phyloP scores from a whole-genome alignment of 2,797 vertebrate genomes.

The Eupleurogrammus muticus region DNA sequence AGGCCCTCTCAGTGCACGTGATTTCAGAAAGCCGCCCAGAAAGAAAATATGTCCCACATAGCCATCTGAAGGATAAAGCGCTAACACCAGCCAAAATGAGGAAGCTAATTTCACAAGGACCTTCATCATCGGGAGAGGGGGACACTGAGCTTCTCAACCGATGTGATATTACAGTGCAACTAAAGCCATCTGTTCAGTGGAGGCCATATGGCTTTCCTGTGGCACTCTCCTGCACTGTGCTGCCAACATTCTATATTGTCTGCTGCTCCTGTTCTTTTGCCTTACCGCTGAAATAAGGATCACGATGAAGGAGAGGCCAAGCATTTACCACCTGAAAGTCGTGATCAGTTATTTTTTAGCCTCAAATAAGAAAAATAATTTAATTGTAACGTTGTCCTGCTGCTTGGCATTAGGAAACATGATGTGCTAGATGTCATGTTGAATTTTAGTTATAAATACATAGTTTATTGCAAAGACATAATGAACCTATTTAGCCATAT shows the following conservation, averaged over 20 bases:
- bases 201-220: conserved; percentile 67
- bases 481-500: background rate
- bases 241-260: conserved; percentile 52
- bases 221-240: conserved; percentile 28
- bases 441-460: too few species aligned
- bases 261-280: conserved; percentile 15
- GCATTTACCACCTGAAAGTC: background rate
- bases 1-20: conserved; percentile 17
- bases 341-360: background rate
- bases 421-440: background rate
- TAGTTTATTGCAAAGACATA: too few species aligned
- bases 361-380: background rate
- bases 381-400: too few species aligned
- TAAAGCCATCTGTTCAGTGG: conserved; percentile 70
- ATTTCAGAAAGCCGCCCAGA: conserved; percentile 32
- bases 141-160: conserved; percentile 51
- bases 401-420: background rate
- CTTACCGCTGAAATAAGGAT: conserved; percentile 2
- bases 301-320: background rate
- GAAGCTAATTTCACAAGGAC: conserved; percentile 26
- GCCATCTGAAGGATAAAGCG: conserved; percentile 20
- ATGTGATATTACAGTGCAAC: conserved; percentile 51
- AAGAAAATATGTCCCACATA: conserved; percentile 24
- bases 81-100: conserved; percentile 22
- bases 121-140: conserved; percentile 18